A percentile compares a stretch with the other conserved stretches of the same genome.
phyloP scores from a whole-genome alignment of 2,113 vertebrate species.

The Sebastes fasciatus region DNA sequence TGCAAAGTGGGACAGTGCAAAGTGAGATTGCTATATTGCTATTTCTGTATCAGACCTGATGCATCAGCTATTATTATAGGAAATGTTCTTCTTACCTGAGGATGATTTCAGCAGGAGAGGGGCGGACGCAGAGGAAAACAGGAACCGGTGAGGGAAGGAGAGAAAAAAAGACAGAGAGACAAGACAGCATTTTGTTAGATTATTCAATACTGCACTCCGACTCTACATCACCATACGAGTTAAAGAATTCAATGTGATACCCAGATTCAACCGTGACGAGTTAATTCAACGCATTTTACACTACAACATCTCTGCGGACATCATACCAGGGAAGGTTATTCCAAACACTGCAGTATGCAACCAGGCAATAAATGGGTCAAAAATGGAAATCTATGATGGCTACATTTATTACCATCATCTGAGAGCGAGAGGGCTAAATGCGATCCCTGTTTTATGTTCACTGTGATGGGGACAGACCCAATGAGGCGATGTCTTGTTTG shows the following conservation, averaged over 20 bases:
- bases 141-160: slow-evolving; percentile 17
- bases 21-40: slow-evolving; percentile 24
- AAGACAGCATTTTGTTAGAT: slow-evolving; percentile 68
- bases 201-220: slow-evolving; percentile 43
- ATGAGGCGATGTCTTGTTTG: slow-evolving; percentile 69
- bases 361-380: not conserved
- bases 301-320: slow-evolving; percentile 4
- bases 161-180: slow-evolving; percentile 27
- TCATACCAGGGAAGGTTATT: slow-evolving; percentile 27
- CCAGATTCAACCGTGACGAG: slow-evolving; percentile 11
- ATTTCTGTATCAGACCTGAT: slow-evolving; percentile 37
- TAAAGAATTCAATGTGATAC: slow-evolving; percentile 30
- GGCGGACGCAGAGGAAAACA: not conserved
- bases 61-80: slow-evolving; percentile 11
- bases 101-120: slow-evolving; percentile 47
- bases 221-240: not conserved
- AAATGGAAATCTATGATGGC: slow-evolving; percentile 38
- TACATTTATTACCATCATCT: slow-evolving; percentile 41
- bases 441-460: slow-evolving; percentile 52
- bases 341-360: slow-evolving; percentile 21
- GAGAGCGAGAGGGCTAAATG: slow-evolving; percentile 25
- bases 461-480: slow-evolving; percentile 56
- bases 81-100: slow-evolving; percentile 78
- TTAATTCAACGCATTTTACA: slow-evolving; percentile 38
- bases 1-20: slow-evolving; percentile 23